Percentiles rank a stretch among this genome's conserved stretches.
Evolutionary conservation across 2,888 invertebrate species (phyloP).

Genomic region (Sussaba pulchella): DNA sequence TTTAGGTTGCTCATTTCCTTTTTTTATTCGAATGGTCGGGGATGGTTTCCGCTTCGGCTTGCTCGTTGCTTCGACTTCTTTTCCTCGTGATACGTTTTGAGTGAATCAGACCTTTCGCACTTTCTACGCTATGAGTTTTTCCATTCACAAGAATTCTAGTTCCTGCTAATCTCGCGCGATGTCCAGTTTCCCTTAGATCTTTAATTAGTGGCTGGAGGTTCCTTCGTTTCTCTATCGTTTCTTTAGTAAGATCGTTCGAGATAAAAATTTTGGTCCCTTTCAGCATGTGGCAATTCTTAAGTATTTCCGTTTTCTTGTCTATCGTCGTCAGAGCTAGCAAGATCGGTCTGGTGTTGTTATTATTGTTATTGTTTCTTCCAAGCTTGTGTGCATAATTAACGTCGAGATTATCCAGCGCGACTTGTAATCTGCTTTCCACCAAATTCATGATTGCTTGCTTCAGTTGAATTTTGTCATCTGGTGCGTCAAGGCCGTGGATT

Average conservation of each 20-base stretch:
- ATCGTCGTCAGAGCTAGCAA: background rate
- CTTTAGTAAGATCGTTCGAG: background rate
- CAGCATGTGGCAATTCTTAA: background rate
- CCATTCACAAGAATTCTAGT: background rate
- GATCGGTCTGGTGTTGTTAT: background rate
- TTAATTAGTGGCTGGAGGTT: conserved; percentile 13
- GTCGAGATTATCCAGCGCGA: background rate
- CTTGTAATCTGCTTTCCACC: background rate
- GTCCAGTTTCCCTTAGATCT: conserved; percentile 5
- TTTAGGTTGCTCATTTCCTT: background rate
- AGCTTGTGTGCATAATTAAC: conserved; percentile 3
- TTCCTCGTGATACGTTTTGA: background rate
- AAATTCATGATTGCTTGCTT: background rate
- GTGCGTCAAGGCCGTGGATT: conserved; percentile 9
- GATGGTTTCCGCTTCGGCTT: background rate
- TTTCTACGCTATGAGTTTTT: background rate
- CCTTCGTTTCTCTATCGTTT: background rate
- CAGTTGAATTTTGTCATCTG: conserved; percentile 7
- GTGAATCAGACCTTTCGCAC: background rate
- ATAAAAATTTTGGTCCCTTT: conserved; percentile 8
- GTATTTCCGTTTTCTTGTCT: background rate
- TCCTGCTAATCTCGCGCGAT: background rate
- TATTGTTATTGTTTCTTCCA: background rate
- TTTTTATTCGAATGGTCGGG: background rate
- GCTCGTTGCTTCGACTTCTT: background rate